phyloP scores from a whole-genome alignment of 2,888 invertebrate species.

The Acanthosepion lycidas region DNA sequence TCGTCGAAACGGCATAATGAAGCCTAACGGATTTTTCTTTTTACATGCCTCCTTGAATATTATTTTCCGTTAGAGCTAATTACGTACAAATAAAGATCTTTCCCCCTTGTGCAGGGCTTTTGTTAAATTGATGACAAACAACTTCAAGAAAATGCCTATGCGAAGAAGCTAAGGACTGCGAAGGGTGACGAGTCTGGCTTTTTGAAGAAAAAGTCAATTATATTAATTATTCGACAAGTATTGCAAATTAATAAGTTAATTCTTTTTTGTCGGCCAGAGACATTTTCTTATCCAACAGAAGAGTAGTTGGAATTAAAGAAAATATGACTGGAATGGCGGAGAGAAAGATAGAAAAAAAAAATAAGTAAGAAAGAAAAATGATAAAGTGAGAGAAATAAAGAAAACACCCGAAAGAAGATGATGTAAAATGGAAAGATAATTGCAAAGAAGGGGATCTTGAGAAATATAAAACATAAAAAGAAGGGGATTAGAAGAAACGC shows the following conservation, averaged over 20 bases:
- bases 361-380: not conserved
- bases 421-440: not conserved
- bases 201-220: not conserved
- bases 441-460: not conserved
- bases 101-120: not conserved
- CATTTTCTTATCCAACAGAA: not conserved
- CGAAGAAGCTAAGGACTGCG: not conserved
- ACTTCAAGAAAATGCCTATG: not conserved
- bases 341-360: not conserved
- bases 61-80: not conserved
- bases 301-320: not conserved
- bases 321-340: not conserved
- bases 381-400: not conserved
- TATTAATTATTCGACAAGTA: too few relatives aligned
- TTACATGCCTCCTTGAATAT: not conserved
- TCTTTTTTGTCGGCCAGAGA: not conserved
- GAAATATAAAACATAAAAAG: not conserved
- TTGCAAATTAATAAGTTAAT: conserved; percentile 6
- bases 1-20: not conserved
- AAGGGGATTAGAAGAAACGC: not conserved
- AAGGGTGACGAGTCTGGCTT: not conserved
- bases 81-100: not conserved
- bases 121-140: conserved; percentile 17
- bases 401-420: not conserved
- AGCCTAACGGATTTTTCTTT: not conserved